Evolutionary conservation across 2,113 vertebrate species (phyloP).

Genomic region (Delphinapterus leucas): DNA sequence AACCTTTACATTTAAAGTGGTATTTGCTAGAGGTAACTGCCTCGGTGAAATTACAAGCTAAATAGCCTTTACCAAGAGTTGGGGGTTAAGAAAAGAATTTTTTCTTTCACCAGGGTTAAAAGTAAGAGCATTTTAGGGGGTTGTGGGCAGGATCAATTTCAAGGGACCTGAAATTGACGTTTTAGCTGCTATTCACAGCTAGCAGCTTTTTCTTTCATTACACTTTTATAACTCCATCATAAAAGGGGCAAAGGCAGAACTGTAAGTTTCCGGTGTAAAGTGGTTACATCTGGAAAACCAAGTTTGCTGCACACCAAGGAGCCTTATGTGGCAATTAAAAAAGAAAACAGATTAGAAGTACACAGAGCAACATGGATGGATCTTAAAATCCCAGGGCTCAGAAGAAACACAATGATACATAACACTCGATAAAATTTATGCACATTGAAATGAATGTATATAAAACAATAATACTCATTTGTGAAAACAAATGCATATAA

Average conservation of each 20-base stretch:
- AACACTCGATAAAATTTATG: not conserved
- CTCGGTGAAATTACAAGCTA: not conserved
- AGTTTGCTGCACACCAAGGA: not conserved
- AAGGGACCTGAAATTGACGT: constrained; percentile 23
- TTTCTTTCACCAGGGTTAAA: constrained; percentile 16
- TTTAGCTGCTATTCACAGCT: constrained; percentile 4
- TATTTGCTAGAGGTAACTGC: not conserved
- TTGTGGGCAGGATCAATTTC: not conserved
- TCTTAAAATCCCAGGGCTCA: not conserved
- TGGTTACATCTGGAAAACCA: not conserved
- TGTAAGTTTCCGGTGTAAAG: not conserved
- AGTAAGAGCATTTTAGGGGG: constrained; percentile 9
- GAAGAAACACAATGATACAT: not conserved
- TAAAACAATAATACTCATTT: not conserved
- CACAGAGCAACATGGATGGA: not conserved
- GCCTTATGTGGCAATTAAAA: not conserved
- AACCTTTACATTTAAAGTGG: not conserved
- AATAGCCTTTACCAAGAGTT: not conserved
- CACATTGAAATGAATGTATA: not conserved
- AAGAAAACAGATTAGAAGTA: not conserved
- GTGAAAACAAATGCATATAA: not conserved
- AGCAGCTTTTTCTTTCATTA: constrained; percentile 41
- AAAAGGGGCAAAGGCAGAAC: constrained; percentile 14
- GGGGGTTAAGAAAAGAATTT: constrained; percentile 13
- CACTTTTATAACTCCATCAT: not conserved